Base-by-base conservation (phyloP, 2,113 vertebrate species). In the Pterocles gutturalis region DNA sequence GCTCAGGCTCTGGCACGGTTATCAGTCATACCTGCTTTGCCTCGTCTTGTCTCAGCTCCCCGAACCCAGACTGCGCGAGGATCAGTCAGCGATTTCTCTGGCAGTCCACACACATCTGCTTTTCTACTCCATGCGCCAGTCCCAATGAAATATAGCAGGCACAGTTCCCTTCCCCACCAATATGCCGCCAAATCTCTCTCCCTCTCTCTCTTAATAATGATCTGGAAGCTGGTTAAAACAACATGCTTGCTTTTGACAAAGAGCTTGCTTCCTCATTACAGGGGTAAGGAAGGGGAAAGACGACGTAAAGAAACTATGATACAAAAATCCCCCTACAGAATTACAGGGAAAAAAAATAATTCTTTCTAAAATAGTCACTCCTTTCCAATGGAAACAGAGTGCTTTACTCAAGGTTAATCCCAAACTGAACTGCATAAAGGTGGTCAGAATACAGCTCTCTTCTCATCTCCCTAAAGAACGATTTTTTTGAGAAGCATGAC, bases 1-100 rank as follows among this genome's bases (percentile, higher is more conserved):
- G 93, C 94, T 95, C 87, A 66, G 93, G 66, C 83, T 87, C 54
- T 90, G 90, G 96, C 93, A 96, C 5, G 28, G 88, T 13, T 54
- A 62, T 70, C 91, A 80, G 62, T 83, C 72, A 86, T 93, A 95
- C 95, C 96, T 97, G 94, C 89, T 95, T 93, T 66, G 89, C 51
- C 83, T 62, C 28, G 7, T 83, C 91, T 95, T 96, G 78, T 89
- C 62, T 89, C 94, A 61, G 94, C 93, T 96, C 69, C 67, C 84
- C 66, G 61, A 94, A 96, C 36, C 94, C 86, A 90, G 94, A 54
- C 77, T 72, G 78, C 25, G 31, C 17, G 43, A 89, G 91, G 91
- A 97, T 58, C 88, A 87, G 49, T 38, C 87, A 95, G 60, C 34
- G 43, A 94, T 95, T 98, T 75, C 65, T 65, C 90, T 90, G 89